Evolutionary conservation across 2,113 vertebrate species (phyloP), one percentile per base, ranked within the genome.

Genomic region (Mobula hypostoma): DNA sequence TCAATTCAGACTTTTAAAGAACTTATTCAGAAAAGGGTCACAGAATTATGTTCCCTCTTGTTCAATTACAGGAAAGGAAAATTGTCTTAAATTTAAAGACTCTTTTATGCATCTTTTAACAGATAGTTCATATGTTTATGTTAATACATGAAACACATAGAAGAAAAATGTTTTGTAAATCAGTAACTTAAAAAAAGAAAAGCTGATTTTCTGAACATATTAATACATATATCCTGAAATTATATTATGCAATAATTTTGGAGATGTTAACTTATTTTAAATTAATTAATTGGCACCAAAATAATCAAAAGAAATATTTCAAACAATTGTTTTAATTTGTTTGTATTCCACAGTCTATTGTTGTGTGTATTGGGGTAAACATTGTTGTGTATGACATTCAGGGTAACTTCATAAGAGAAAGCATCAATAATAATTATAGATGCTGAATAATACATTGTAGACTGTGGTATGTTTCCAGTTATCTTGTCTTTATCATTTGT

Each of bases 1-100:
- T 97, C 96, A 96, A 97, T 96, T 96, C 94, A 95, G 94, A 95
- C 94, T 95, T 94, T 95, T 95, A 96, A 95, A 95, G 94, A 94
- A 95, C 94, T 95, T 95, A 94, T 95, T 95, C 94, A 90, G 61
- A n/a, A 90, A 90, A 66, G 40, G 85, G 58, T 90, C 85, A 76
- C 91, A 72, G 48, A 48, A 56, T 93, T 74, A 74, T 12, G 91
- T 74, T 24, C 90, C 36, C 91, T 93, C 85, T 66, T 90, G 61
- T 66, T 66, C 5, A n/a, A n/a, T 56, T 74, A 7, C 36, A 36
- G 21, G 21, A 74, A 74, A 74, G 40, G 68, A 93, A 29, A 92
- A 72, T 14, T 8, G 72, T 74, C 7, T 70, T 70, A 87, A 48
- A 24, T 15, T n/a, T 91, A 68, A 32, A 68, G 0, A 91, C 63